Evolutionary conservation across 2,888 invertebrate species (phyloP).

Genomic region (Cerastis rubricosa): DNA sequence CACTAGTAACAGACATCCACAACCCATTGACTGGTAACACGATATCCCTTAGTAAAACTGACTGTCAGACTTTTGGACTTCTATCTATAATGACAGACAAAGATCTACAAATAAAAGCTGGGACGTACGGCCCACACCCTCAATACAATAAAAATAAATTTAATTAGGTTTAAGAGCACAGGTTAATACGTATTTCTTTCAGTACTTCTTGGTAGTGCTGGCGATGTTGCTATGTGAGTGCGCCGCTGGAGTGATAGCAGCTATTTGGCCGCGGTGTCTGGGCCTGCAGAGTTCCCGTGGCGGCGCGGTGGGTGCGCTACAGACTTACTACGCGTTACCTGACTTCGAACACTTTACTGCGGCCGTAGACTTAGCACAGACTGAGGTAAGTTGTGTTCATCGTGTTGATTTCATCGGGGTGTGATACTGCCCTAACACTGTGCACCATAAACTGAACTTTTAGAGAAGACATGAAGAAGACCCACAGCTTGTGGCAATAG

Average conservation of each 20-base stretch:
- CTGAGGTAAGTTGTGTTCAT: conserved; percentile 74
- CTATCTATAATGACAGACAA: neutral
- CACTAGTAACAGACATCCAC: neutral
- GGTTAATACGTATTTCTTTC: conserved; percentile 57
- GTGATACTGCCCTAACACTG: no score
- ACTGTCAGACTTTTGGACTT: neutral
- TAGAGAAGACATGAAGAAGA: neutral
- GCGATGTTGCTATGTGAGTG: conserved; percentile 93
- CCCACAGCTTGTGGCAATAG: neutral
- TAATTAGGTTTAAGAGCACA: neutral
- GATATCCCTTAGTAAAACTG: neutral
- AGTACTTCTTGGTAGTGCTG: conserved; percentile 94
- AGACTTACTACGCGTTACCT: conserved; percentile 94
- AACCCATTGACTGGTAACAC: neutral
- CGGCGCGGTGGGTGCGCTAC: conserved; percentile 93
- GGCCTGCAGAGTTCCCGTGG: conserved; percentile 93
- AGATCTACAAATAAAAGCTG: neutral
- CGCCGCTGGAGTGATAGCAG: conserved; percentile 93
- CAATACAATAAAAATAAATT: conserved; percentile 1
- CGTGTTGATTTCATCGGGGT: neutral
- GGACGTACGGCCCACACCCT: no score
- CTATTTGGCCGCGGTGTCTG: conserved; percentile 94
- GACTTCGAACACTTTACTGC: conserved; percentile 94
- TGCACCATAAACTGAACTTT: neutral
- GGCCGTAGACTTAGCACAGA: conserved; percentile 95